Evolutionary conservation across 2,113 vertebrate genomes (phyloP).

Genomic region (Petromus typicus): DNA sequence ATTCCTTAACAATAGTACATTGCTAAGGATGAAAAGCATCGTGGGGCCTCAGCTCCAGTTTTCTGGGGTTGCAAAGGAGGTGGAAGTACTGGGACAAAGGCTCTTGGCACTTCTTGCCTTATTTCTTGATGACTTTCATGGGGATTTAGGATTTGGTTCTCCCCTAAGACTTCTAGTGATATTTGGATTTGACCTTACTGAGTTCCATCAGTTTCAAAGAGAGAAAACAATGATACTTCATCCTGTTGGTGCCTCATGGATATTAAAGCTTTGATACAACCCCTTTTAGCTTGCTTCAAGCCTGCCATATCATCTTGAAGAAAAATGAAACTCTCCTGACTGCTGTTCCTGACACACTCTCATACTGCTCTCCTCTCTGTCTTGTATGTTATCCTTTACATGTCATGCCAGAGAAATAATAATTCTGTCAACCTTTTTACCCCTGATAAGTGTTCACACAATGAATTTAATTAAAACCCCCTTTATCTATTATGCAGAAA

Average conservation of each 20-base stretch:
- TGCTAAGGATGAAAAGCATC: background rate
- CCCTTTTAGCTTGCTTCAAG: background rate
- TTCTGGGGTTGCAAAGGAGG: background rate
- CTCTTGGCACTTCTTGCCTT: background rate
- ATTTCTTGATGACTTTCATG: background rate
- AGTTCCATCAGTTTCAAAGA: background rate
- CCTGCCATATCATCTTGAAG: background rate
- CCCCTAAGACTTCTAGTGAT: background rate
- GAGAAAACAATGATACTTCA: background rate
- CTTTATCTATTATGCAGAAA: slow-evolving; percentile 80
- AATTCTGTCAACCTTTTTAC: slow-evolving; percentile 74
- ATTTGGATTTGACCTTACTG: background rate
- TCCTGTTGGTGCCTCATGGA: background rate
- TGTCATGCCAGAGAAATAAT: slow-evolving; percentile 79
- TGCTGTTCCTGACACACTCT: background rate
- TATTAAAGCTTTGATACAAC: background rate
- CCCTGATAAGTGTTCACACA: slow-evolving; percentile 64
- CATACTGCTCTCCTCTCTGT: slow-evolving; percentile 1
- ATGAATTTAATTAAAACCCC: slow-evolving; percentile 81
- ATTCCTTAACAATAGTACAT: background rate
- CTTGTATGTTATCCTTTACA: slow-evolving; percentile 70
- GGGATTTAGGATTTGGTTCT: background rate
- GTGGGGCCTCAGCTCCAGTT: background rate
- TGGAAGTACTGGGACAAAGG: background rate
- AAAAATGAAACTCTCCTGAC: background rate